phyloP scores from a whole-genome alignment of 2,888 invertebrate species.

The Torymus aiolomorphi region DNA sequence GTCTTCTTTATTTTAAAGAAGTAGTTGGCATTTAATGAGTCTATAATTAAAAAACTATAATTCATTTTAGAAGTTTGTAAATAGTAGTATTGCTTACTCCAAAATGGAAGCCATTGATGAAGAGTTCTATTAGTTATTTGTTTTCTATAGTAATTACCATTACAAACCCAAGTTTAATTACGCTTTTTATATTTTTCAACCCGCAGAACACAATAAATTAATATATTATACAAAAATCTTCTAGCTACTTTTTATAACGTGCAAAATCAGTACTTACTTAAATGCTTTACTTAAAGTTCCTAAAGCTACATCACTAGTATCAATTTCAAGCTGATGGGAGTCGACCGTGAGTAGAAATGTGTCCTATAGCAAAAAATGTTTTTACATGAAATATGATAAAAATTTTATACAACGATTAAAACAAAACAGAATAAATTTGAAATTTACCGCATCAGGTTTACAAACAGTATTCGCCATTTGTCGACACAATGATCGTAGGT shows the following conservation, averaged over 20 bases:
- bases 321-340: slow-evolving; percentile 90
- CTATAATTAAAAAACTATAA: too few relatives aligned
- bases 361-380: slow-evolving; percentile 79
- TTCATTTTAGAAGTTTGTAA: too few relatives aligned
- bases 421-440: slow-evolving; percentile 12
- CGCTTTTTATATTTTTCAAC: too few relatives aligned
- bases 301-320: slow-evolving; percentile 90
- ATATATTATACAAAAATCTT: too few relatives aligned
- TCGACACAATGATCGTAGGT: slow-evolving; percentile 89
- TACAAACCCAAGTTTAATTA: too few relatives aligned
- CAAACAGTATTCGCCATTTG: slow-evolving; percentile 95
- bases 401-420: slow-evolving; percentile 12
- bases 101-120: too few relatives aligned
- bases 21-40: too few relatives aligned
- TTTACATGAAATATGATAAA: slow-evolving; percentile 29
- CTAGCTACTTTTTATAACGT: slow-evolving; percentile 13
- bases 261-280: slow-evolving; percentile 77
- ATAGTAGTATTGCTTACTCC: too few relatives aligned
- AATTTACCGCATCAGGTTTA: slow-evolving; percentile 92
- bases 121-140: too few relatives aligned
- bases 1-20: too few relatives aligned
- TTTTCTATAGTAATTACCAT: too few relatives aligned
- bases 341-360: slow-evolving; percentile 87
- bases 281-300: slow-evolving; percentile 94
- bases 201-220: too few relatives aligned